Base-by-base conservation (phyloP, 2,797 vertebrate species). In the Propithecus deckenii region DNA sequence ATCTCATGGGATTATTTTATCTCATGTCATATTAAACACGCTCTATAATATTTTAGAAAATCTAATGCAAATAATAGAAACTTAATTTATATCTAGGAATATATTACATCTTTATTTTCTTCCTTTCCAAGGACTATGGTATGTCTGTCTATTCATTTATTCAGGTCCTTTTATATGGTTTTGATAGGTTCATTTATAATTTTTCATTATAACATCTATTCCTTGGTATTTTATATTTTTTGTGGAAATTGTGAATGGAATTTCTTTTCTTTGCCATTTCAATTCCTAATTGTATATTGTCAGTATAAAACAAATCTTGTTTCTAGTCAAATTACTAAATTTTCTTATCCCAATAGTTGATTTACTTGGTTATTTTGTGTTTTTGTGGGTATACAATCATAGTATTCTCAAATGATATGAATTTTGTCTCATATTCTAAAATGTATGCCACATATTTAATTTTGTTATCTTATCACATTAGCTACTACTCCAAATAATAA, bases 381-480 rank as follows among this genome's bases (percentile, higher is more conserved):
- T 75, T 50, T 89, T 89, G 7, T 59, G 74, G 28, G 57, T 84
- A 75, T 52, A 87, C 13, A 95, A 65, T 79, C 46, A 75, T 75
- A 89, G 43, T 30, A 43, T 84, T 14, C 72, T 69, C 43, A 91
- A 92, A 91, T 63, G 72, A 52, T 81, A 83, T 90, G 61, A 69
- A 81, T 57, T 85, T 91, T 75, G 12, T 75, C 15, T 75, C 23
- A 91, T 35, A 65, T 83, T 95, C 32, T 79, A 74, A 89, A 95
- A 76, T 87, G 52, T 25, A 65, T 67, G 41, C 1, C 55, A 67
- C 32, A 63, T 55, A 17, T 87, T 95, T 94, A 48, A 75, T 57
- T 94, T 94, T 94, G 6, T 52, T 75, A 10, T 81, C 28, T 86
- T 72, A 78, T 38, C 78, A 5, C 2, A 72, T 78, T 86, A 91